phyloP scores from a whole-genome alignment of 2,888 invertebrate species.

The Imbricaverruca yamaguchii region DNA sequence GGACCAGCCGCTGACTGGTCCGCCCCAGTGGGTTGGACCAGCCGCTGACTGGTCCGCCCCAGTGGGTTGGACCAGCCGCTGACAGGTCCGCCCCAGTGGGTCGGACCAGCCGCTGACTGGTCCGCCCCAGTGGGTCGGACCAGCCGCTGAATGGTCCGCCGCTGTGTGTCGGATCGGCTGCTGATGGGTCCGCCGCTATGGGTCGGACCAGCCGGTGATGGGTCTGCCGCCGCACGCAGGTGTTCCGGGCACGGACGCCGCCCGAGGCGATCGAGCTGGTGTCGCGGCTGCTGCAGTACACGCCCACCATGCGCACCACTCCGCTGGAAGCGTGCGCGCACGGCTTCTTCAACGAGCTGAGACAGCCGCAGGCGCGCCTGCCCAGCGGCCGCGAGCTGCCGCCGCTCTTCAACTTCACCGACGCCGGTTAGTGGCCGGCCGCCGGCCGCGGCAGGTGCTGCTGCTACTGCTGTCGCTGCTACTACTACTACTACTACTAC shows the following conservation, averaged over 20 bases:
- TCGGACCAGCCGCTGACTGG: too few species aligned
- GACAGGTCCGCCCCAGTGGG: too few species aligned
- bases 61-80: too few species aligned
- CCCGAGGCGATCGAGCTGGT: conserved; percentile 46
- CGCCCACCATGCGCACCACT: conserved; percentile 89
- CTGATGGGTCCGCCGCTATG: too few species aligned
- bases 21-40: too few species aligned
- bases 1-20: too few species aligned
- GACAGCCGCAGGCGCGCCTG: conserved; percentile 82
- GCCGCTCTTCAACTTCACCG: conserved; percentile 94
- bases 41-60: too few species aligned
- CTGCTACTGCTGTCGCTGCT: too few species aligned
- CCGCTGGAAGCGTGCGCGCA: conserved; percentile 97
- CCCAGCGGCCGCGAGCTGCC: conserved; percentile 91
- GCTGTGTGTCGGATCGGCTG: too few species aligned
- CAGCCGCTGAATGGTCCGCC: background rate
- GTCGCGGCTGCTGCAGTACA: conserved; percentile 92
- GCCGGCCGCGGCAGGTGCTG: background rate
- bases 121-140: background rate
- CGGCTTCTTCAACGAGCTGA: conserved; percentile 95
- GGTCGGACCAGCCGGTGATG: too few species aligned
- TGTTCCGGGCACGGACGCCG: conserved; percentile 36
- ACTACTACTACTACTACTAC: too few species aligned
- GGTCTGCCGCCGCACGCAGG: conserved; percentile 32
- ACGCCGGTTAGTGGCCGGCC: conserved; percentile 47